Conservation (phyloP, 2,113 vertebrate species). For the Cygnus atratus region DNA sequence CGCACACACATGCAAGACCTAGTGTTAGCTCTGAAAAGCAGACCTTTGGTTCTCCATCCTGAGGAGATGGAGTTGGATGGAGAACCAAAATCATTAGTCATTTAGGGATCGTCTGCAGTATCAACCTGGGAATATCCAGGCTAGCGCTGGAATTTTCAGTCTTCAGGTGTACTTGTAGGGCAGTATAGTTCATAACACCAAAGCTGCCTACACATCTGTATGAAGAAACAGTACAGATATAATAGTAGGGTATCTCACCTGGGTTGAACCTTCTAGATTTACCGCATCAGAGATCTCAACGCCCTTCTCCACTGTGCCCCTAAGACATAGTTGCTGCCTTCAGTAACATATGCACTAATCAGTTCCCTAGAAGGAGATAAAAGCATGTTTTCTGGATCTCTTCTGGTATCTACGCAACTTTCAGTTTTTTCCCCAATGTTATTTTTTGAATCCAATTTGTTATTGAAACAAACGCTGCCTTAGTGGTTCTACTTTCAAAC, state of each 20-base stretch:
- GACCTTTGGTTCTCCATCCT: background rate
- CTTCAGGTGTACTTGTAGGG: background rate
- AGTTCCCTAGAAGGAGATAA: background rate
- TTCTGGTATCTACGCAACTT: background rate
- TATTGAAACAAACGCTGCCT: background rate
- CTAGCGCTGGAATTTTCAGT: background rate
- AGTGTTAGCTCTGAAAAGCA: background rate
- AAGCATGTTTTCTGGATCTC: background rate
- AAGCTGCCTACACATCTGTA: rapidly evolving
- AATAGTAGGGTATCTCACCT: background rate
- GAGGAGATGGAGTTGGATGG: no score
- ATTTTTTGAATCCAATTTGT: background rate
- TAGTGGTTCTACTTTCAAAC: background rate
- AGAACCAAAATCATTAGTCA: background rate
- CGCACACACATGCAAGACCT: background rate
- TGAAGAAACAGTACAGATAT: background rate
- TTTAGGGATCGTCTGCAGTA: background rate
- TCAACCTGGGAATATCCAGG: background rate
- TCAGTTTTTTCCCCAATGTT: background rate
- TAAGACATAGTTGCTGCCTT: background rate
- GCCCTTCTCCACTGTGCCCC: background rate
- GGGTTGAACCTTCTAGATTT: background rate
- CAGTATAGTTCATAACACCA: background rate
- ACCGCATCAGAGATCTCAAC: background rate
- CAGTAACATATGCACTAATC: background rate